Conservation (phyloP, 2,113 vertebrate genomes). For the Excalfactoria chinensis region DNA sequence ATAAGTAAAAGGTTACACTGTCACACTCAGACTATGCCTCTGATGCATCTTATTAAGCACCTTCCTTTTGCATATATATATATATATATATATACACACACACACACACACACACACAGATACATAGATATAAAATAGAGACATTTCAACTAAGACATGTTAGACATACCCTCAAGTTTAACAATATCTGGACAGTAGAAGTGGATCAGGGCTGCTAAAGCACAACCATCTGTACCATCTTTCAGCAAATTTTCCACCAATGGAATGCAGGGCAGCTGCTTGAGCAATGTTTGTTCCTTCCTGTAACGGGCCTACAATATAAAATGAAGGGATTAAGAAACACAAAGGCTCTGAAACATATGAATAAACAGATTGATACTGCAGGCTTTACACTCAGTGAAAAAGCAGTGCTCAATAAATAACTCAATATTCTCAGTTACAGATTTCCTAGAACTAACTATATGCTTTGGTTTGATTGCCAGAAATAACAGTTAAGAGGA, state of each 20-base stretch:
- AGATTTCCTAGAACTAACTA: background rate
- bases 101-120: too few species aligned
- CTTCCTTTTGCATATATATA: background rate
- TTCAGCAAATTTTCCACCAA: constrained; percentile 94
- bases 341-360: background rate
- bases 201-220: constrained; percentile 91
- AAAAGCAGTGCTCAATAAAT: background rate
- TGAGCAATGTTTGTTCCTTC: constrained; percentile 89
- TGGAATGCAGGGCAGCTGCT: constrained; percentile 91
- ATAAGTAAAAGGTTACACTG: background rate
- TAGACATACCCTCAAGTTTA: constrained; percentile 81
- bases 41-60: background rate
- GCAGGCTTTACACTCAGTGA: background rate
- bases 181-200: constrained; percentile 94
- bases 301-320: constrained; percentile 90
- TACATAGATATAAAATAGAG: too few species aligned
- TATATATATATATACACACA: too few species aligned
- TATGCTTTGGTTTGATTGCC: background rate
- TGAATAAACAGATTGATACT: background rate
- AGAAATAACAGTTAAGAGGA: background rate
- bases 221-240: constrained; percentile 92
- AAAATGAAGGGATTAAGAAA: constrained; percentile 12
- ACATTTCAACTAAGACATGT: accelerated
- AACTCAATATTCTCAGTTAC: background rate
- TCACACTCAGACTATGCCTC: background rate